These are phyloP conservation scores for Amphimedon queenslandica DNA, from an alignment of 37 sponge, comb jelly and placozoan genomes.

Conservation along the genomic window DNA sequence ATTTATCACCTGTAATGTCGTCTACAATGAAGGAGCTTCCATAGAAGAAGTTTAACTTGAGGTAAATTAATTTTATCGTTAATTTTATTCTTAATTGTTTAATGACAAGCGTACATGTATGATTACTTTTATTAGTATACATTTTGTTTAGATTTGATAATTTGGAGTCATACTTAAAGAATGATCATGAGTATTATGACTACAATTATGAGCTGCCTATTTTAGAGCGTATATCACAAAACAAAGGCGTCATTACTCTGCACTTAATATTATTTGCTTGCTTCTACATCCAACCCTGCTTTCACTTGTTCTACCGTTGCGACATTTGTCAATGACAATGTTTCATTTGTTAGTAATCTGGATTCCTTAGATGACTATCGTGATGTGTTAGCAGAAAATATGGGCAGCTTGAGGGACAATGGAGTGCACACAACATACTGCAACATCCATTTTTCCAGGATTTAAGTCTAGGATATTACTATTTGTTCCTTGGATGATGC, in stretches of 20 bases:
- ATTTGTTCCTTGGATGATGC: too few relatives aligned
- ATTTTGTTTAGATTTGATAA: too few relatives aligned
- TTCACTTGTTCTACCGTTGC: not conserved
- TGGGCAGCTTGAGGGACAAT: slow-evolving; percentile 6
- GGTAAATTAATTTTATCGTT: too few relatives aligned
- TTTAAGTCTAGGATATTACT: too few relatives aligned
- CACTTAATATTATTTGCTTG: not conserved
- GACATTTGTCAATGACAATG: not conserved
- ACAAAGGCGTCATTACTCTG: not conserved
- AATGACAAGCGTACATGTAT: too few relatives aligned
- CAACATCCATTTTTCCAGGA: too few relatives aligned
- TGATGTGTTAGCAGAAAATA: slow-evolving; percentile 1
- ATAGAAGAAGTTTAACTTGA: too few relatives aligned
- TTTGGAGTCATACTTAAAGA: too few relatives aligned
- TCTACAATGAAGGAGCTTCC: too few relatives aligned
- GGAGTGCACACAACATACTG: slow-evolving; percentile 2
- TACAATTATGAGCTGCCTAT: not conserved
- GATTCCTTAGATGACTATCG: not conserved
- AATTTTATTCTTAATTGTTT: too few relatives aligned
- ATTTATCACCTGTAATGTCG: too few relatives aligned
- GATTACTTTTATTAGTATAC: too few relatives aligned
- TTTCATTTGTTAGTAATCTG: slow-evolving; percentile 5
- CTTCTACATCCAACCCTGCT: slow-evolving; percentile 3
- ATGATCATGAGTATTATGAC: not conserved
- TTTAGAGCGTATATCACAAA: not conserved